Percentiles rank a stretch among this genome's conserved stretches.
These are phyloP conservation scores for Cochlearius cochlearius DNA, from an alignment of 2,113 vertebrate genomes.

Conservation along the genomic window DNA sequence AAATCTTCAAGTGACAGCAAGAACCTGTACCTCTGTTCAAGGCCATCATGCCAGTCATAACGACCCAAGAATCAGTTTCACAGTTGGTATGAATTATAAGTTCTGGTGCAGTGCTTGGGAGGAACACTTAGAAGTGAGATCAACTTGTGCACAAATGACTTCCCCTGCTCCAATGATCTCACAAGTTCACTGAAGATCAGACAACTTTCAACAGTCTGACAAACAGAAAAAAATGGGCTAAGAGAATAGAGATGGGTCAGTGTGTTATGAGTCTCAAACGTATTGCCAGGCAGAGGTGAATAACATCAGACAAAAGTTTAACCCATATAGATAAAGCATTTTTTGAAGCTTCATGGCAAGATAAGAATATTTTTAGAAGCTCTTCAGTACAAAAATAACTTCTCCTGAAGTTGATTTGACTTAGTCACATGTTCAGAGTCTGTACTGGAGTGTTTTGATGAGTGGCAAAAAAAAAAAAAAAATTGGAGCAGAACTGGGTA, in stretches of 20 bases:
- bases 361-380: neutral
- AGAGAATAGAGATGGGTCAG: neutral
- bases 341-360: neutral
- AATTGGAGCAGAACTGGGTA: neutral
- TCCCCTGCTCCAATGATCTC: neutral
- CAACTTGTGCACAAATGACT: neutral
- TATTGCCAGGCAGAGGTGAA: neutral
- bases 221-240: neutral
- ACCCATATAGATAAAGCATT: neutral
- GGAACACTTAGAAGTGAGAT: neutral
- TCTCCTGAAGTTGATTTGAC: neutral
- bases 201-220: neutral
- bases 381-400: neutral
- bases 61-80: neutral
- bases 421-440: neutral
- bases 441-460: neutral
- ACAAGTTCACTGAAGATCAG: neutral
- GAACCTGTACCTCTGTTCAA: neutral
- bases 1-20: neutral
- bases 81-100: neutral
- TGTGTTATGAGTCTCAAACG: neutral
- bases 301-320: neutral
- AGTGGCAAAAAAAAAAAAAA: neutral
- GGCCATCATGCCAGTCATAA: fast-evolving
- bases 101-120: neutral